phyloP scores from a whole-genome alignment of 2,888 invertebrate species.

The Sesia bembeciformis region DNA sequence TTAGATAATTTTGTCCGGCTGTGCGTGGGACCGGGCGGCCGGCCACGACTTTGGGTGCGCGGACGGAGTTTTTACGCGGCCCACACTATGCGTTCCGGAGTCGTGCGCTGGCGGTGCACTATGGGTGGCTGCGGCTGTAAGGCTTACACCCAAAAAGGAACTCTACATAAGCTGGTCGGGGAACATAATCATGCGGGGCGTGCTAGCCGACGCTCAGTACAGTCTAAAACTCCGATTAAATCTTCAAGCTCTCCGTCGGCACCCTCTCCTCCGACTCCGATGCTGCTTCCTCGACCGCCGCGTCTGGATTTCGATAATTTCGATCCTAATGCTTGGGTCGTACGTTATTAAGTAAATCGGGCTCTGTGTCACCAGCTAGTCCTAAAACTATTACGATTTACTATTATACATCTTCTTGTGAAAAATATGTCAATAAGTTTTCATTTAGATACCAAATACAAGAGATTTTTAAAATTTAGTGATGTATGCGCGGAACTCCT shows the following conservation, averaged over 20 bases:
- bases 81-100: conserved; percentile 66
- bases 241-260: conserved; percentile 9
- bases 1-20: conserved; percentile 53
- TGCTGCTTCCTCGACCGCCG: conserved; percentile 45
- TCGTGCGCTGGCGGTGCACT: conserved; percentile 66
- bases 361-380: too few species aligned
- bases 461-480: too few species aligned
- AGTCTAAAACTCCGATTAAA: conserved; percentile 14
- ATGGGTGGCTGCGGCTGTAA: conserved; percentile 69
- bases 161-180: conserved; percentile 59
- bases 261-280: conserved; percentile 37
- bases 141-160: conserved; percentile 63
- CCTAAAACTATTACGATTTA: too few species aligned
- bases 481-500: too few species aligned
- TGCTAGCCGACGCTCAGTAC: conserved; percentile 37
- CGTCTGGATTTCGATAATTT: conserved; percentile 53
- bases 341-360: conserved; percentile 32
- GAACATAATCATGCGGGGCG: conserved; percentile 63
- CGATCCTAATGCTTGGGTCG: conserved; percentile 62
- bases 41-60: conserved; percentile 63
- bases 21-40: conserved; percentile 62
- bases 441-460: too few species aligned
- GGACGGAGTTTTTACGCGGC: conserved; percentile 68
- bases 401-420: too few species aligned
- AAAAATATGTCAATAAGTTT: too few species aligned